Percentiles rank a stretch among this genome's conserved stretches.
Conservation (phyloP, 2,888 invertebrate species). For the Trissoscelio sp. region DNA sequence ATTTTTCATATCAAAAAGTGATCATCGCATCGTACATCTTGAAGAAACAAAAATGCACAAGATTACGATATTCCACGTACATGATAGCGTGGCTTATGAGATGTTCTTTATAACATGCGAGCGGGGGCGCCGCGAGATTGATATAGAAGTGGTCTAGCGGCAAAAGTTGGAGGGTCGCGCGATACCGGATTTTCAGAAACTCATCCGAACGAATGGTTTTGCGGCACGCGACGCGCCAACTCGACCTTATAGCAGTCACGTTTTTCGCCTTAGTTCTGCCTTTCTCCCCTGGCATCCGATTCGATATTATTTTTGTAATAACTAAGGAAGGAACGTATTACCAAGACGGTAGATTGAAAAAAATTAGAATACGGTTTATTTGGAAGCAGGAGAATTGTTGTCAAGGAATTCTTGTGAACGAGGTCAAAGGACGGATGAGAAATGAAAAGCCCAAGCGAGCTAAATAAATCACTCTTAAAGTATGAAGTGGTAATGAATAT, state of each 20-base stretch:
- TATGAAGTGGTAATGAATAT: neutral
- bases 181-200: slow-evolving; percentile 72
- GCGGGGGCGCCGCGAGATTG: slow-evolving; percentile 34
- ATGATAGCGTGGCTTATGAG: slow-evolving; percentile 39
- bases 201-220: slow-evolving; percentile 74
- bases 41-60: slow-evolving; percentile 10
- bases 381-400: slow-evolving; percentile 1
- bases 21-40: neutral
- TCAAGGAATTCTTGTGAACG: neutral
- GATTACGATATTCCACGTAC: slow-evolving; percentile 34
- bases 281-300: slow-evolving; percentile 51
- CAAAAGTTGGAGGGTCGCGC: slow-evolving; percentile 55
- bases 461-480: too few species aligned
- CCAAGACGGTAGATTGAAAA: slow-evolving; percentile 5
- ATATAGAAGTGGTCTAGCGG: slow-evolving; percentile 49
- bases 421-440: neutral
- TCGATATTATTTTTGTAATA: slow-evolving; percentile 51
- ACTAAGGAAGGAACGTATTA: slow-evolving; percentile 36
- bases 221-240: slow-evolving; percentile 75
- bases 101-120: slow-evolving; percentile 36
- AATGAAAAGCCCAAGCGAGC: too few species aligned
- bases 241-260: slow-evolving; percentile 68
- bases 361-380: slow-evolving; percentile 11
- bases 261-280: slow-evolving; percentile 67
- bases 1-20: slow-evolving; percentile 2